phyloP scores from a whole-genome alignment of 1,140 invertebrate species.

The Micrasema minimum region DNA sequence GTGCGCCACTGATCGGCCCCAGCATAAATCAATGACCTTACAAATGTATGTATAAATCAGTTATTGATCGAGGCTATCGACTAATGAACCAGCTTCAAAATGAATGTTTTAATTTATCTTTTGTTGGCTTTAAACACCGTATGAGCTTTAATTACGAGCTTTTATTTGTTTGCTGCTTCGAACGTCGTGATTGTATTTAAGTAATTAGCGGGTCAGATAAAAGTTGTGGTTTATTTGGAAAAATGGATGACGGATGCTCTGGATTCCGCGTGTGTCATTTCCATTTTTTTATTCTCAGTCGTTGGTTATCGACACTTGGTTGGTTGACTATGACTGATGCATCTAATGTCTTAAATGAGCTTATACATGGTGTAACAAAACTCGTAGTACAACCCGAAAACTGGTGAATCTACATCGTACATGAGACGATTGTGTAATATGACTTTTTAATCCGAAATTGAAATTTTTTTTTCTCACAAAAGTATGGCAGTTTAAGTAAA shows the following conservation, averaged over 20 bases:
- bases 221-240: conserved; percentile 35
- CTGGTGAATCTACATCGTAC: no score
- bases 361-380: no score
- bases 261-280: conserved; percentile 28
- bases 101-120: conserved; percentile 55
- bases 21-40: conserved; percentile 50
- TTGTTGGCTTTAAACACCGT: conserved; percentile 50
- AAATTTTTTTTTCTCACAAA: no score
- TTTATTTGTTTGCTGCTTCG: conserved; percentile 39
- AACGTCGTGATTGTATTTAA: conserved; percentile 38
- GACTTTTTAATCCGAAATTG: no score
- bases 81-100: conserved; percentile 52
- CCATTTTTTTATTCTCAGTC: no score
- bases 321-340: no score
- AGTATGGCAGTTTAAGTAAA: no score
- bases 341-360: no score
- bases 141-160: conserved; percentile 51
- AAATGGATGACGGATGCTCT: conserved; percentile 26
- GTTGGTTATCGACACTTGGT: no score
- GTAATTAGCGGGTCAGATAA: conserved; percentile 39
- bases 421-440: no score
- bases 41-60: conserved; percentile 54
- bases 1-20: conserved; percentile 38
- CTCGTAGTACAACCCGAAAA: no score
- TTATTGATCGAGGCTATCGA: conserved; percentile 51